Percentiles rank a stretch among this genome's conserved stretches.
Conservation (phyloP, 2,797 vertebrate genomes). For the Columba guinea region DNA sequence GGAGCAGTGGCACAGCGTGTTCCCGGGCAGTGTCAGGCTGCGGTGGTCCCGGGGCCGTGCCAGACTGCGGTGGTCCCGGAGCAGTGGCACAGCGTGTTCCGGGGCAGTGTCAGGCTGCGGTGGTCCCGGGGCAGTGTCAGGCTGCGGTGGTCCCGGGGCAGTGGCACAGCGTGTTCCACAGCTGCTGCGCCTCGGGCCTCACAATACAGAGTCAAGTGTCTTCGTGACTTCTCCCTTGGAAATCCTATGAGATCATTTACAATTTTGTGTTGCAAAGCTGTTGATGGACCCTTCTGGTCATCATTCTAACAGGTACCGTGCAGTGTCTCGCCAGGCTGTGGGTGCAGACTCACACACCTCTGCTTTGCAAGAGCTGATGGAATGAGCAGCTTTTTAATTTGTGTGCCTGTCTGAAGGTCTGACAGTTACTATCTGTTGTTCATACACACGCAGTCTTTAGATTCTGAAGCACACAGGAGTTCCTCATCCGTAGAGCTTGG, state of each 20-base stretch:
- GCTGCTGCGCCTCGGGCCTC: not conserved
- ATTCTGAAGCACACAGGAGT: not conserved
- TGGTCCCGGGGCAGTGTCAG: no score
- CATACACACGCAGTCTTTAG: not conserved
- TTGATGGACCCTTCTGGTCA: not conserved
- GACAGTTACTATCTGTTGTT: not conserved
- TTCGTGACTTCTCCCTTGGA: not conserved
- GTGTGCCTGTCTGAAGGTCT: not conserved
- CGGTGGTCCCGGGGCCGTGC: no score
- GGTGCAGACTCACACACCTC: not conserved
- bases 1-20: no score
- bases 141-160: not conserved
- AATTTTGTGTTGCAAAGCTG: not conserved
- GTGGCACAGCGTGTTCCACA: accelerated
- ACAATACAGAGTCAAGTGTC: no score
- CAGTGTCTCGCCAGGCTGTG: not conserved
- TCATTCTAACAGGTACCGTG: not conserved
- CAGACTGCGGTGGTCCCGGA: not conserved
- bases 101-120: no score
- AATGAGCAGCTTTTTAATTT: not conserved
- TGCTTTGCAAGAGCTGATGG: not conserved
- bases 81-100: not conserved
- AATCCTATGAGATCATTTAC: accelerated
- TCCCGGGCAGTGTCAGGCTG: no score
- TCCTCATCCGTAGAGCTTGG: not conserved